phyloP scores from a whole-genome alignment of 2,113 vertebrate species.

The Agapornis roseicollis region DNA sequence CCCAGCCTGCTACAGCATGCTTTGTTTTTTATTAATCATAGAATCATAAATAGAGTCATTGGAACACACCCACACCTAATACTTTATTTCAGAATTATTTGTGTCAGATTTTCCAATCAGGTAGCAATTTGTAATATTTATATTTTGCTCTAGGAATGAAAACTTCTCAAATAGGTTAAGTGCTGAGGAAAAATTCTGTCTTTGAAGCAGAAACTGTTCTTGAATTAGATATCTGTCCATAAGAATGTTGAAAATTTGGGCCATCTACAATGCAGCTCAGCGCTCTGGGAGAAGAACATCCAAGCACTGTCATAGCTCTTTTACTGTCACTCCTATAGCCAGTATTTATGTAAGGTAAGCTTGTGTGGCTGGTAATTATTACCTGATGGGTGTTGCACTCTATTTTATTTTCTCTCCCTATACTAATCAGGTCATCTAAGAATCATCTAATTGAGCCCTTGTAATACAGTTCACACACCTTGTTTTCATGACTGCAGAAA shows the following conservation, averaged over 20 bases:
- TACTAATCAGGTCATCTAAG: neutral
- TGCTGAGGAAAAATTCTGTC: neutral
- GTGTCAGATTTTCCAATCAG: neutral
- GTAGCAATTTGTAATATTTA: neutral
- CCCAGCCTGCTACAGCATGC: neutral
- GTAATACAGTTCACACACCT: neutral
- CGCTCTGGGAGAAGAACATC: neutral
- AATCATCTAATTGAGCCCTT: neutral
- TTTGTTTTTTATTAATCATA: neutral
- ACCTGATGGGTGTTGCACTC: neutral
- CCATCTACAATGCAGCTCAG: neutral
- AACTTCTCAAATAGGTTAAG: neutral
- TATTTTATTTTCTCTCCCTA: neutral
- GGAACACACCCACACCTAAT: neutral
- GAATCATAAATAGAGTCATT: no score
- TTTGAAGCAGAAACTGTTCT: neutral
- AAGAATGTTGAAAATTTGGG: neutral
- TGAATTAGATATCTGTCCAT: neutral
- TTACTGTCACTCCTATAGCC: neutral
- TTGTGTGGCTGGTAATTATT: neutral
- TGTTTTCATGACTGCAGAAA: neutral
- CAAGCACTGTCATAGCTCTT: neutral
- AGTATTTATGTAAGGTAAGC: neutral
- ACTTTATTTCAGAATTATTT: neutral
- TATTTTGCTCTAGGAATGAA: neutral